These are phyloP conservation scores for Apoda limacodes DNA, from an alignment of 2,888 invertebrate genomes.

Conservation along the genomic window DNA sequence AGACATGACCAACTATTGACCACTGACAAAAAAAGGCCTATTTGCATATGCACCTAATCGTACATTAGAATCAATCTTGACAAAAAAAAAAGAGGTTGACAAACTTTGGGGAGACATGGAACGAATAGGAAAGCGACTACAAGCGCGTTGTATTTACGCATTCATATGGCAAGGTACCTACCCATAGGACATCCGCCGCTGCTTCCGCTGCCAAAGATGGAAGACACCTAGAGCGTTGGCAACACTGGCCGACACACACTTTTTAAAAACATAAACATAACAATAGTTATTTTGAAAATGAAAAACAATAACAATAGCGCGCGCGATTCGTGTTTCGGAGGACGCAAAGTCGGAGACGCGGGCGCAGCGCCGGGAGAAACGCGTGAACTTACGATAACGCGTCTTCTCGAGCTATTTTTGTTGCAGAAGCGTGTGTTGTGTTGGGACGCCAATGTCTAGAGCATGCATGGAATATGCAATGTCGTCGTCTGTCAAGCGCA, in stretches of 20 bases:
- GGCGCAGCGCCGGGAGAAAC: conserved; percentile 47
- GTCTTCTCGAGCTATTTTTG: conserved; percentile 67
- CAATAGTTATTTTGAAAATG: no score
- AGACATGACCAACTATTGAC: no score
- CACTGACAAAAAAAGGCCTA: no score
- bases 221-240: conserved; percentile 62
- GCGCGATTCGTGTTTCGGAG: conserved; percentile 19
- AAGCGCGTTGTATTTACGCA: conserved; percentile 58
- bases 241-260: conserved; percentile 29
- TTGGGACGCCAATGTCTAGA: conserved; percentile 67
- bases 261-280: not conserved
- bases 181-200: conserved; percentile 67
- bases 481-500: conserved; percentile 58
- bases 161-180: conserved; percentile 61
- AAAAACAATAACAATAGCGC: no score
- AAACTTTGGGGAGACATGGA: conserved; percentile 63
- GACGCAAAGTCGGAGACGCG: conserved; percentile 29
- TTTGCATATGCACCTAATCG: no score
- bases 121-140: conserved; percentile 58
- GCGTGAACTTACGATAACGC: conserved; percentile 58
- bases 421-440: conserved; percentile 64
- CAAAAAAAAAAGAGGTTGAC: conserved; percentile 64
- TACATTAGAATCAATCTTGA: conserved; percentile 40
- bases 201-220: conserved; percentile 70
- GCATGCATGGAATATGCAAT: conserved; percentile 70